Evolutionary conservation across 2,888 invertebrate species (phyloP).

Genomic region (Drosophila meridiana): DNA sequence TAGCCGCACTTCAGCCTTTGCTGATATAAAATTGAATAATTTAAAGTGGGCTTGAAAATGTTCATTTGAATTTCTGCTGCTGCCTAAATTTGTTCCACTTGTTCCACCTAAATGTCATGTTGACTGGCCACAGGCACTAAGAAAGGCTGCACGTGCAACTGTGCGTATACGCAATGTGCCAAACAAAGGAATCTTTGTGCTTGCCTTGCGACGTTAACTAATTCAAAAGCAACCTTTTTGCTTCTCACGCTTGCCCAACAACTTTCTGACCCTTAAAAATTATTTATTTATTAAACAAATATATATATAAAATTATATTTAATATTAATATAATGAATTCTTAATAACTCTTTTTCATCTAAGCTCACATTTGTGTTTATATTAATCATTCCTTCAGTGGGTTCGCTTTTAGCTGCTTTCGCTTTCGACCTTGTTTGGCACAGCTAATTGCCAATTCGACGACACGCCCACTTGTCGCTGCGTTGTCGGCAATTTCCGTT

Average conservation of each 20-base stretch:
- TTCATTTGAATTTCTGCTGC: not conserved
- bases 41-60: constrained; percentile 1
- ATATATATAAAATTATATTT: not conserved
- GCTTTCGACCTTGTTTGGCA: not conserved
- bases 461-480: constrained; percentile 40
- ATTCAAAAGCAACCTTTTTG: constrained; percentile 53
- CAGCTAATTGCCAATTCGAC: constrained; percentile 45
- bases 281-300: constrained; percentile 2
- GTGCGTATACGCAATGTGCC: constrained; percentile 66
- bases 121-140: constrained; percentile 31
- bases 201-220: constrained; percentile 64
- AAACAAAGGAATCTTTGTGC: constrained; percentile 54
- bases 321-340: constrained; percentile 1
- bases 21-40: constrained; percentile 4
- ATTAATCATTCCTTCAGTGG: not conserved
- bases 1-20: not conserved
- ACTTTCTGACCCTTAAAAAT: not conserved
- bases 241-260: too few relatives aligned
- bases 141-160: constrained; percentile 51
- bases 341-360: not conserved
- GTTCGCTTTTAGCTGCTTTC: not conserved
- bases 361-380: not conserved
- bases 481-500: constrained; percentile 52
- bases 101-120: constrained; percentile 34
- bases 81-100: constrained; percentile 13